Conservation (phyloP, 23 tunicate genomes). For the Trididemnum nubilum region DNA sequence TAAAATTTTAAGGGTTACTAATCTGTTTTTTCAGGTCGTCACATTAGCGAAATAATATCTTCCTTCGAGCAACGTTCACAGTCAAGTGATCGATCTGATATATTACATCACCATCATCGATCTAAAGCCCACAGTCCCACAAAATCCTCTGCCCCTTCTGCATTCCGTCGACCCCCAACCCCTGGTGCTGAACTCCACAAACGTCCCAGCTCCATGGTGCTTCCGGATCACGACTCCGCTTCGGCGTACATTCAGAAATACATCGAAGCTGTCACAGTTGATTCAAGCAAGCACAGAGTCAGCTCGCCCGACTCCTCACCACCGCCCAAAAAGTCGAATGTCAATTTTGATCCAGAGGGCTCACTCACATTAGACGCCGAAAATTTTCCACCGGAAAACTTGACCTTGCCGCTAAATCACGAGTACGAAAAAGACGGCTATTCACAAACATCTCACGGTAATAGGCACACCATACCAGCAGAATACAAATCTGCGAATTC, state of each 20-base stretch:
- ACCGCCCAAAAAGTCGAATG: neutral
- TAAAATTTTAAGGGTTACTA: too few species aligned
- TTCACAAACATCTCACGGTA: neutral
- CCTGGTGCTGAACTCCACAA: constrained; percentile 45
- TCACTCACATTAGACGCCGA: neutral
- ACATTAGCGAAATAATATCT: constrained; percentile 80
- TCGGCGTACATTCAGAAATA: constrained; percentile 48
- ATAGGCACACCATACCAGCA: neutral
- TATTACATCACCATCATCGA: neutral
- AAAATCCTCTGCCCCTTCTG: constrained; percentile 26
- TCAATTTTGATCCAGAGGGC: neutral
- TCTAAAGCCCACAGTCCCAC: constrained; percentile 36
- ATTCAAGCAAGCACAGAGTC: constrained; percentile 11
- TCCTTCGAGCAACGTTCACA: constrained; percentile 70
- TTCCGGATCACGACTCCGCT: constrained; percentile 33
- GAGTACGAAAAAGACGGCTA: neutral
- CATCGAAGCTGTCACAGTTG: constrained; percentile 40
- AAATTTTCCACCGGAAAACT: neutral
- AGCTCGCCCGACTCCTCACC: neutral
- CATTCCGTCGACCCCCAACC: constrained; percentile 69
- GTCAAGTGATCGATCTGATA: constrained; percentile 53
- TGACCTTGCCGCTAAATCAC: neutral
- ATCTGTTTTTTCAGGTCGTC: constrained; percentile 29
- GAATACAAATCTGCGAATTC: too few species aligned
- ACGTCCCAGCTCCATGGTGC: constrained; percentile 69